Conservation (phyloP, 92 coral and sea anemone species). For the Epizoanthus stellaris region DNA sequence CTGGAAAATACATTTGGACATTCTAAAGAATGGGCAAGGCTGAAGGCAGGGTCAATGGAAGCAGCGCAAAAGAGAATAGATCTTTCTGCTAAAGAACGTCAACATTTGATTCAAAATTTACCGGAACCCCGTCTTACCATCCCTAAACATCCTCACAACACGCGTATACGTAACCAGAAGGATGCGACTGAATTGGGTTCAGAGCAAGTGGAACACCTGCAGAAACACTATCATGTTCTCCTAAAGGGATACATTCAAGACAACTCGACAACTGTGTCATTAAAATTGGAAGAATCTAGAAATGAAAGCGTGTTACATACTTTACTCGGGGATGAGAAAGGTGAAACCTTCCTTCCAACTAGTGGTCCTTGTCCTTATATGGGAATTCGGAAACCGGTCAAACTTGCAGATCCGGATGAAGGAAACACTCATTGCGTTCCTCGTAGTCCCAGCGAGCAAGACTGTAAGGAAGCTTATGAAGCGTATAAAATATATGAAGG, state of each 20-base stretch:
- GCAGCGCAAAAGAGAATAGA: not conserved
- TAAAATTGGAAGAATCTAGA: not conserved
- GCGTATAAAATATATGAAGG: conserved; percentile 38
- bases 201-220: not conserved
- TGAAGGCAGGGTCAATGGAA: not conserved
- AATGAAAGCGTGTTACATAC: conserved; percentile 5
- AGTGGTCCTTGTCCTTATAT: conserved; percentile 18
- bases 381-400: not conserved
- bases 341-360: not conserved
- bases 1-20: no score
- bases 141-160: not conserved
- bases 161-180: not conserved
- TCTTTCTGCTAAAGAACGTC: not conserved
- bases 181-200: not conserved
- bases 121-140: not conserved
- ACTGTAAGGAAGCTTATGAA: conserved; percentile 52
- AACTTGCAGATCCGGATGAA: not conserved
- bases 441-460: conserved; percentile 44
- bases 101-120: not conserved
- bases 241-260: conserved; percentile 9
- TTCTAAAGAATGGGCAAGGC: no score
- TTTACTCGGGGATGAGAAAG: conserved; percentile 27
- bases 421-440: conserved; percentile 27
- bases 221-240: not conserved
- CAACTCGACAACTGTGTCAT: conserved; percentile 7